Base-by-base conservation (phyloP, 2,888 invertebrate species). In the Strigamia transsilvanica region DNA sequence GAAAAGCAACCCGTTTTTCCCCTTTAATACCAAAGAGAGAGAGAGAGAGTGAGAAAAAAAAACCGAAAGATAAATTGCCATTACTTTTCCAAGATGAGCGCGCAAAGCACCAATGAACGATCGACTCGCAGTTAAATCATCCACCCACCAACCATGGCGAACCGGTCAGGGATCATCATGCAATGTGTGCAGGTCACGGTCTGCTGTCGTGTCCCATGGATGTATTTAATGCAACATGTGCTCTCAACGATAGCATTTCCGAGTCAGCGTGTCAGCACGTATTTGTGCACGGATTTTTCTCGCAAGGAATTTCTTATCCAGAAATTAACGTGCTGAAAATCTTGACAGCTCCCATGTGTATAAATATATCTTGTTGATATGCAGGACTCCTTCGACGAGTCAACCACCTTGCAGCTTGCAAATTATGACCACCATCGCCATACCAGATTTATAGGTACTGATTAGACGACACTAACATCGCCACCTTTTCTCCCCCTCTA, bases 101-200 rank as follows among this genome's bases (percentile, higher is more conserved):
- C 6, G 51, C 51, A 51, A 38, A 38, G 38, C 38, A 73, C 73
- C 73, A 73, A 73, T 73, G 32, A 73, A n/a, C 73, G 73, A 27
- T 73, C 73, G 27, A 4, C 56, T 46, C n/a, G 18, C 56, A 27
- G 73, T 23, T 73, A 27, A 27, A 73, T 32, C 32, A 73, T 32
- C 27, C 73, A 73, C 73, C 73, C 73, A 73, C 73, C 73, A 73
- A 73, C 73, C 73, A 27, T 73, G 13, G 73, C n/a, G 73, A 73
- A 32, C 27, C 73, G 73, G 73, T 73, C 73, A 73, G 73, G 32
- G 73, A 73, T 73, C 73, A 73, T 73, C 73, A 32, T 10, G 32
- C 73, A 32, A 10, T 73, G 32, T 73, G 32, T 73, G 73, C 73
- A 73, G 32, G 73, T 73, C 73, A 73, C 73, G 73, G 73, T 73